Base-by-base conservation (phyloP, 2,888 invertebrate genomes). In the Zootermopsis nevadensis region DNA sequence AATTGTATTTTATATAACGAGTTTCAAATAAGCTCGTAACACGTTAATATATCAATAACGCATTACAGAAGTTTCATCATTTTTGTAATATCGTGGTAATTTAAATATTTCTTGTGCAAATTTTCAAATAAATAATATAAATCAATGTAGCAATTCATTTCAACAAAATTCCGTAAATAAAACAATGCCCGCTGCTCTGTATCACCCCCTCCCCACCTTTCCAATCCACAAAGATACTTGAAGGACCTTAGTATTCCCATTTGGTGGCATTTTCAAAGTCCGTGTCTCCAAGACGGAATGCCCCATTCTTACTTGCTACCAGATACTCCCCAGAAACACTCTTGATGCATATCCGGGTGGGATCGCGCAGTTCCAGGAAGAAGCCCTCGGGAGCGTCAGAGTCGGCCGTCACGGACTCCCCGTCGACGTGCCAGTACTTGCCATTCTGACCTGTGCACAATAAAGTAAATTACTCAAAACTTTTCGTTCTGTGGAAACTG, bases 371-470 rank as follows among this genome's bases (percentile, higher is more conserved):
- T 91, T 98, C 98, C 88, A 99, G 92, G 89, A 95, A 95, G 92
- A 98, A 98, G 81, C 96, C 96, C 87, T 95, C 94, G 30, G 97
- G 95, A 31, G 92, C 89, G 87, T 97, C 97, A 38, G 95, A 93
- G 90, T 98, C 98, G 84, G 97, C 96, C 55, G 94, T 93, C 83
- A 98, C 94, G 82, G 94, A 93, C 89, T 98, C 98, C 87, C 95
- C 94, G 89, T 96, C 96, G 82, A 96, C 94, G 89, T 96, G 95
- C 98, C 98, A 98, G 91, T 97, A 99, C 89, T 97, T 97, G 87
- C 96, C 96, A 90, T 96, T 97, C 89, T 95, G 95, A 86, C 97
- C 97, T 97, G 90, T 30, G 90, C 60, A 60, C n/a, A 0, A 27
- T 7, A 27, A 12, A 60, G 15, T 7, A 38, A 38, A 38, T 38